A percentile compares a stretch with the other conserved stretches of the same genome.
Conservation (phyloP, 2,797 vertebrate genomes). For the Margarornis squamiger region DNA sequence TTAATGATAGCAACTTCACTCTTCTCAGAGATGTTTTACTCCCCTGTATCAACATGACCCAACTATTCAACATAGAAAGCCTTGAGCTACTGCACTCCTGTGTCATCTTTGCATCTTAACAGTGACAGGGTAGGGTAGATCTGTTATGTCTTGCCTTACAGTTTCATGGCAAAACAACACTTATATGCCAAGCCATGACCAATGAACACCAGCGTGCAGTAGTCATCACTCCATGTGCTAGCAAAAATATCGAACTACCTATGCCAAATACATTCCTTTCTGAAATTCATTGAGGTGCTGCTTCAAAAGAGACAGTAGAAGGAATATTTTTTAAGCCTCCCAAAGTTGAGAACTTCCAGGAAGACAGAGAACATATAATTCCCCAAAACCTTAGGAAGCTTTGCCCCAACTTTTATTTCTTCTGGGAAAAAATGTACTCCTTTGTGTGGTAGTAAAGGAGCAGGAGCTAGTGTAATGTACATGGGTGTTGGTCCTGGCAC, state of each 20-base stretch:
- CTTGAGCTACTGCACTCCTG: background rate
- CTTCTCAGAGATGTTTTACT: background rate
- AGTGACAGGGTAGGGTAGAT: background rate
- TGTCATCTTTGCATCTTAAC: background rate
- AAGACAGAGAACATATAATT: background rate
- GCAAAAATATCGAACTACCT: background rate
- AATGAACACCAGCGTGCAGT: fast-evolving
- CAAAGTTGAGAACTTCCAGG: background rate
- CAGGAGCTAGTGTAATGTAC: background rate
- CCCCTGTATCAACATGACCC: background rate
- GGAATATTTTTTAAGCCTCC: background rate
- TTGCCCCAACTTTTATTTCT: background rate
- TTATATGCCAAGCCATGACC: background rate
- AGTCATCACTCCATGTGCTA: background rate
- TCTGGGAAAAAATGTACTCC: background rate
- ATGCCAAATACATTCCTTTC: background rate
- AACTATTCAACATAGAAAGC: background rate
- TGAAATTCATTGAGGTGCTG: background rate
- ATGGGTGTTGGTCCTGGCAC: background rate
- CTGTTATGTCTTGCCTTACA: background rate
- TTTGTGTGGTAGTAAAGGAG: background rate
- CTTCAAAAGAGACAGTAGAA: background rate
- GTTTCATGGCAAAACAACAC: background rate
- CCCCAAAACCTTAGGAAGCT: background rate
- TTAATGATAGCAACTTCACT: background rate